These are phyloP conservation scores for Heterodera filipjevi DNA, from an alignment of 2,888 invertebrate genomes.

Conservation along the genomic window DNA sequence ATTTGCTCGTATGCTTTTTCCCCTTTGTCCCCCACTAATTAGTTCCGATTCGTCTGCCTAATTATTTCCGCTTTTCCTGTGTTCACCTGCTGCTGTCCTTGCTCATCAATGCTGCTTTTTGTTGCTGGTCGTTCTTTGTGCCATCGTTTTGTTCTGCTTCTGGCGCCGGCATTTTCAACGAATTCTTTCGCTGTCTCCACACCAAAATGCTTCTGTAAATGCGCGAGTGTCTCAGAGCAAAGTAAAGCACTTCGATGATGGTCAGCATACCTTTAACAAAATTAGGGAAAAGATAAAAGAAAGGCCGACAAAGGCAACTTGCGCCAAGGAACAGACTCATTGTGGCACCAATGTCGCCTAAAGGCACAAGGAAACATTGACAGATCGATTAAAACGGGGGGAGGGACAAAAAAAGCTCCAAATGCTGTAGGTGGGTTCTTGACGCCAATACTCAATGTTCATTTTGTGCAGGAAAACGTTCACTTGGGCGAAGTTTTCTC, in stretches of 20 bases:
- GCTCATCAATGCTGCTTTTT: slow-evolving; percentile 56
- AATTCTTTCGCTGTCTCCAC: slow-evolving; percentile 17
- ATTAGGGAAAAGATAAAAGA: background rate
- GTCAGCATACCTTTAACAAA: slow-evolving; percentile 48
- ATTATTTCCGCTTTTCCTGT: too few relatives aligned
- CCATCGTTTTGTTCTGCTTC: background rate
- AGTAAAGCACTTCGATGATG: slow-evolving; percentile 60
- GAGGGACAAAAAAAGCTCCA: slow-evolving; percentile 57
- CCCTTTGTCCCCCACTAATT: background rate
- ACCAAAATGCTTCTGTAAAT: slow-evolving; percentile 22
- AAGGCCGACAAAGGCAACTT: slow-evolving; percentile 30
- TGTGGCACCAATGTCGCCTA: slow-evolving; percentile 63
- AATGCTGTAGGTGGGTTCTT: slow-evolving; percentile 60
- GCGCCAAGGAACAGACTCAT: slow-evolving; percentile 63
- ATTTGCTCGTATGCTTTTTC: too few relatives aligned
- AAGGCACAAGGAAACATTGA: slow-evolving; percentile 12
- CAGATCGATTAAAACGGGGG: too few relatives aligned
- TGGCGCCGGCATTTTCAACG: background rate
- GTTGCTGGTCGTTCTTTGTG: background rate
- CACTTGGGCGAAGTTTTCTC: slow-evolving; percentile 64
- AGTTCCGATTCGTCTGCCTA: too few relatives aligned
- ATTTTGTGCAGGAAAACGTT: slow-evolving; percentile 64
- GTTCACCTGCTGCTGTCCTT: too few relatives aligned
- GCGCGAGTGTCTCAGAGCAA: slow-evolving; percentile 29
- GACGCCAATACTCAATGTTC: slow-evolving; percentile 62